Evolutionary conservation across 2,797 vertebrate species (phyloP).

Genomic region (Aeoliscus strigatus): DNA sequence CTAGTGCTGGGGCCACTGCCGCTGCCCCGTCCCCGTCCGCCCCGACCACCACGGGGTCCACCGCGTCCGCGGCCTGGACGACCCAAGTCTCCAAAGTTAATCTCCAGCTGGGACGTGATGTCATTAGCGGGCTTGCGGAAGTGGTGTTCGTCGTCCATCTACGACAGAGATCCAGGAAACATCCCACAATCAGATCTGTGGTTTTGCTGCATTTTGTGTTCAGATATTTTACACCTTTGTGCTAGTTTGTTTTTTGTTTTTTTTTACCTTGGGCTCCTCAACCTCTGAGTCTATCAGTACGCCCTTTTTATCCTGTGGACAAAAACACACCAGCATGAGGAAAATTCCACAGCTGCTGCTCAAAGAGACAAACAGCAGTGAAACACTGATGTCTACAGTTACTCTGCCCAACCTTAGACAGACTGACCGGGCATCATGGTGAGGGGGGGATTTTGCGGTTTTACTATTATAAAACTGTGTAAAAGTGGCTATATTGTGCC

Average conservation of each 20-base stretch:
- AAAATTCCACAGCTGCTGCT: background rate
- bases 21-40: slow-evolving; percentile 56
- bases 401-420: too few species aligned
- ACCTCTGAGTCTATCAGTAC: slow-evolving; percentile 60
- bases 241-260: too few species aligned
- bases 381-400: too few species aligned
- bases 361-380: background rate
- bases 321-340: too few species aligned
- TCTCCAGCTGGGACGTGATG: slow-evolving; percentile 98
- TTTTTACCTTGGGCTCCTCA: slow-evolving; percentile 67
- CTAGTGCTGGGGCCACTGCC: slow-evolving; percentile 40
- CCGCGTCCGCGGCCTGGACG: slow-evolving; percentile 92
- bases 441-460: too few species aligned
- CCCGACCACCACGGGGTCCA: slow-evolving; percentile 78
- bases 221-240: background rate
- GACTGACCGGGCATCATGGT: too few species aligned
- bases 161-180: slow-evolving; percentile 44
- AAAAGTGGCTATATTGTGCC: too few species aligned
- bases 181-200: too few species aligned
- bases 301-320: slow-evolving; percentile 51
- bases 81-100: slow-evolving; percentile 96
- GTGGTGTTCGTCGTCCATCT: slow-evolving; percentile 87
- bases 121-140: slow-evolving; percentile 97
- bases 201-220: background rate
- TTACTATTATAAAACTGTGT: too few species aligned